A percentile compares a stretch with the other conserved stretches of the same genome.
These are phyloP conservation scores for Herpetotheres cachinnans DNA, from an alignment of 2,113 vertebrate species.

Conservation along the genomic window DNA sequence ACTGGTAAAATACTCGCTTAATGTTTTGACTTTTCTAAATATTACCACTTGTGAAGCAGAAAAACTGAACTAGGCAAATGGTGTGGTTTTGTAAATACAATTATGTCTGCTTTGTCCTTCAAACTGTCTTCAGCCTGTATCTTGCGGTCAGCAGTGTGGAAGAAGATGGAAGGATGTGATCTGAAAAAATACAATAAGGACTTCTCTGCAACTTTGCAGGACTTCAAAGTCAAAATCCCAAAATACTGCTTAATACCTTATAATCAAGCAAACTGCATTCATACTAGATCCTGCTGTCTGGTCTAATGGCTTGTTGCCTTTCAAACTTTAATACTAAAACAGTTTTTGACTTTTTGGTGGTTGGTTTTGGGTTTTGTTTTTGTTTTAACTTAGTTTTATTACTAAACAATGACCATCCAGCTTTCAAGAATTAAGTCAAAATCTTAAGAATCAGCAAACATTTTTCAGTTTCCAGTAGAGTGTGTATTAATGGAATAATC, in stretches of 20 bases:
- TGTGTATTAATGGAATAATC: neutral
- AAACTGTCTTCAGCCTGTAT: neutral
- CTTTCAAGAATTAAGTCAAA: neutral
- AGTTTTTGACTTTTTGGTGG: fast-evolving
- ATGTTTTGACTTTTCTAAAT: neutral
- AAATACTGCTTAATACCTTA: neutral
- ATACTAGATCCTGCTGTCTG: neutral
- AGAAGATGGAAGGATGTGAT: neutral
- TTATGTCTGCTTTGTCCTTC: neutral
- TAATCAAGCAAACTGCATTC: neutral
- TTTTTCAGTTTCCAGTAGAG: neutral
- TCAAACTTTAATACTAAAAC: neutral
- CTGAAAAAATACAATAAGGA: neutral
- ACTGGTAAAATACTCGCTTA: slow-evolving; percentile 68
- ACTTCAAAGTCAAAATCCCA: neutral
- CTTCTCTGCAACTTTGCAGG: neutral
- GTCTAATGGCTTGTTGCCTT: neutral
- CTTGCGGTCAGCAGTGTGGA: neutral
- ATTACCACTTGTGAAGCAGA: neutral
- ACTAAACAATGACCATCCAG: neutral
- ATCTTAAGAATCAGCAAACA: neutral
- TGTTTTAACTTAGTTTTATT: neutral
- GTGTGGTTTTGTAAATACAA: neutral
- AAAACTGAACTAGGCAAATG: neutral
- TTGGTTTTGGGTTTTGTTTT: neutral